These are phyloP conservation scores for Steinernema scapterisci DNA, from an alignment of 2,888 invertebrate genomes.

Conservation along the genomic window DNA sequence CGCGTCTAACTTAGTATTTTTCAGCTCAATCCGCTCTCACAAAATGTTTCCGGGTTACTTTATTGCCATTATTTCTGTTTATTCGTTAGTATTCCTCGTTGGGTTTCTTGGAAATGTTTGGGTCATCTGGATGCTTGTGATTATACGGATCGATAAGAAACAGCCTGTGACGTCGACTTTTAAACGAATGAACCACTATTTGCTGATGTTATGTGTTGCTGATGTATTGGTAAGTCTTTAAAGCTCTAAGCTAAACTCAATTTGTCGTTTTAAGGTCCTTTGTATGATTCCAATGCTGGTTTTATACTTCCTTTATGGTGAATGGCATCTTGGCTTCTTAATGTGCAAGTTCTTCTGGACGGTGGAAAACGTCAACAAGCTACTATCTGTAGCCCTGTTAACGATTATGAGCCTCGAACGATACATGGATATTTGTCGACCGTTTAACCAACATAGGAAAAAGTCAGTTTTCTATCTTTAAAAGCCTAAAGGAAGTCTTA, in stretches of 20 bases:
- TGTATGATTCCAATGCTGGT: constrained; percentile 40
- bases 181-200: constrained; percentile 24
- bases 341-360: constrained; percentile 53
- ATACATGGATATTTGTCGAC: constrained; percentile 49
- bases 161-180: not conserved
- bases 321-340: constrained; percentile 38
- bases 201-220: constrained; percentile 6
- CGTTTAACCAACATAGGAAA: constrained; percentile 37
- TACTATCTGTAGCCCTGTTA: constrained; percentile 59
- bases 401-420: constrained; percentile 56
- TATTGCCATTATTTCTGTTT: constrained; percentile 2
- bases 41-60: constrained; percentile 11
- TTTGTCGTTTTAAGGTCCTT: not conserved
- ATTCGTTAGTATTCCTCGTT: not conserved
- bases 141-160: constrained; percentile 17
- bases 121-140: not conserved
- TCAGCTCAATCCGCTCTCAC: too few relatives aligned
- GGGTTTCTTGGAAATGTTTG: constrained; percentile 18
- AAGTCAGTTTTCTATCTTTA: not conserved
- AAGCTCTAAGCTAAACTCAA: not conserved
- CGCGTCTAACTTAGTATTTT: too few relatives aligned
- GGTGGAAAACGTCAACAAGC: constrained; percentile 57
- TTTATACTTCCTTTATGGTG: constrained; percentile 39
- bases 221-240: constrained; percentile 22
- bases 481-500: not conserved